These are phyloP conservation scores for Brenthis ino DNA, from an alignment of 2,888 invertebrate species.

Conservation along the genomic window DNA sequence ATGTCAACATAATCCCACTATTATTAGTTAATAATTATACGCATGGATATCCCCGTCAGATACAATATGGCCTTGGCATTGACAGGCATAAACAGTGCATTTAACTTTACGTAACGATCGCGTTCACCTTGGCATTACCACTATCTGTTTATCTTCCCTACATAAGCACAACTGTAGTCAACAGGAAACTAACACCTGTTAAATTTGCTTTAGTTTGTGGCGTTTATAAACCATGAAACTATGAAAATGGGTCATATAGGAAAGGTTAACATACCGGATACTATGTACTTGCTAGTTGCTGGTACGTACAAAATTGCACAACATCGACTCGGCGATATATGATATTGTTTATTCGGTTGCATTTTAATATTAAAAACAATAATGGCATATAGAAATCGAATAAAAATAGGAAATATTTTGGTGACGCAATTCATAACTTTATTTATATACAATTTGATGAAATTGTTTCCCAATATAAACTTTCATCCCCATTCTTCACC, in stretches of 20 bases:
- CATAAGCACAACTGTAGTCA: not conserved
- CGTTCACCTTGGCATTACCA: not conserved
- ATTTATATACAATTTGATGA: too few species aligned
- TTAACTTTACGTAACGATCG: not conserved
- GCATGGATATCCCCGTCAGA: not conserved
- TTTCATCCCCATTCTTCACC: too few species aligned
- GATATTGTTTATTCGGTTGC: slow-evolving; percentile 8
- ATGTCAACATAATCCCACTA: too few species aligned
- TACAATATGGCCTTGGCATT: not conserved
- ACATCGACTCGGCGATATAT: slow-evolving; percentile 3
- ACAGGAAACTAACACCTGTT: not conserved
- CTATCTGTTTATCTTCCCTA: not conserved
- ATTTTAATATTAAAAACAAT: not conserved
- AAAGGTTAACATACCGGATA: not conserved
- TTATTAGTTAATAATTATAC: not conserved
- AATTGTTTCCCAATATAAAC: too few species aligned
- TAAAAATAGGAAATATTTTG: too few species aligned
- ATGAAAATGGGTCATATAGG: not conserved
- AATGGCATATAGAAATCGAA: too few species aligned
- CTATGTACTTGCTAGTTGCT: not conserved
- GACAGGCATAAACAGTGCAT: slow-evolving; percentile 7
- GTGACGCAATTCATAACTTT: too few species aligned
- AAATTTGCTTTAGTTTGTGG: too few species aligned
- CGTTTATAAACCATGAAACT: too few species aligned
- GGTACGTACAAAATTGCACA: not conserved